Evolutionary conservation across 2,888 invertebrate species (phyloP), one percentile per base, ranked within the genome.

Genomic region (Harpagoxenus sublaevis): DNA sequence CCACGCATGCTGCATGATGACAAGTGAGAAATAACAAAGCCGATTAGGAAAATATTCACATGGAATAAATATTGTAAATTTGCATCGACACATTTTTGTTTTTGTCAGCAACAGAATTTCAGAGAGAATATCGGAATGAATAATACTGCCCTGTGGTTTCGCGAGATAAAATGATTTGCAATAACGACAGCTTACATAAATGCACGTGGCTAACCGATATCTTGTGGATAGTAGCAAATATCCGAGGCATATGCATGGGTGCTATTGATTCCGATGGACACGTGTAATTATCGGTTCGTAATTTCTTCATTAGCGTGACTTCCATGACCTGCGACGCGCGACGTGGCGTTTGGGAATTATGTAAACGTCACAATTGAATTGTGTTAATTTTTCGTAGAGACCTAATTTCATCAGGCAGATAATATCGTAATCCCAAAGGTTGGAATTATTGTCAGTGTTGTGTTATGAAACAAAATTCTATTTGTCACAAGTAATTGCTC

Each of bases 201-300:
- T 66, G 53, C 23, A 48, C 57, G 35, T n/a, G 35, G n/a, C 10
- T 55, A 35, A 65, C 28, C 57, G 31, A 57, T 71, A 39, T 6
- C 31, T 70, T 77, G 70, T 31, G 23, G 57, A 79, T 45, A 35
- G 35, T 60, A 39, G 79, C 45, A 71, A 57, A 79, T 79, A 79
- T 79, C n/a, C 45, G 42, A 35, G 55, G 23, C 23, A 10, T 23
- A 42, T 31, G 57, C 15, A 55, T 6, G 55, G 45, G 10, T 28
- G 31, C 70, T 57, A 45, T 71, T 70, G 78, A 79, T 70, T 31
- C 18, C 23, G n/a, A 71, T 45, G 42, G 68, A 28, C 12, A 55
- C 68, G n/a, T 78, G 57, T 45, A 79, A 79, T 79, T 71, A 79
- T 79, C 42, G 71, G 78, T 35, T 79, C 12, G 35, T 71, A 79